Conservation (phyloP, 2,888 invertebrate species). For the Steinernema hermaphroditum region DNA sequence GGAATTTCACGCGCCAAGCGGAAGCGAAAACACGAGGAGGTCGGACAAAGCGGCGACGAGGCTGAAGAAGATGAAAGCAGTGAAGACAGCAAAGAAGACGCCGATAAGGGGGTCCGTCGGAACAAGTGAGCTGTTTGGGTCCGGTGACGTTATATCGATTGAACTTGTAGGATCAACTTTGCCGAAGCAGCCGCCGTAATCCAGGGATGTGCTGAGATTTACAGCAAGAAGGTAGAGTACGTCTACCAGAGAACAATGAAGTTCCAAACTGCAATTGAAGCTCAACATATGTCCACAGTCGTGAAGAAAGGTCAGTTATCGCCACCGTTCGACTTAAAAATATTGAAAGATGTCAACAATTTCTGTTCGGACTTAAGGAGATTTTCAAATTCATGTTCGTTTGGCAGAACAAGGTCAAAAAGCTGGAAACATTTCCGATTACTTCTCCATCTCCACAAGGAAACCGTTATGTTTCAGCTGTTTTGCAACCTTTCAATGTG, state of each 20-base stretch:
- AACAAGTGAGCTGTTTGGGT: neutral
- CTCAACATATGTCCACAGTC: neutral
- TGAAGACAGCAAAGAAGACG: neutral
- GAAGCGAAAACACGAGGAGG: neutral
- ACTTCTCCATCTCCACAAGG: no score
- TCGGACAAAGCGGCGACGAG: neutral
- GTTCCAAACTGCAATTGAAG: neutral
- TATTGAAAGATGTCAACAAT: no score
- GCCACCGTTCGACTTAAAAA: no score
- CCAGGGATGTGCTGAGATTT: constrained; percentile 17
- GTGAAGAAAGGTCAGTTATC: constrained; percentile 3
- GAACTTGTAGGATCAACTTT: neutral
- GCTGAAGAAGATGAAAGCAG: neutral
- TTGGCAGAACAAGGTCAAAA: no score
- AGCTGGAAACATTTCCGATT: no score
- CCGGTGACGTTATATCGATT: neutral
- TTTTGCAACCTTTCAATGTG: no score
- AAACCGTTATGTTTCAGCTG: no score
- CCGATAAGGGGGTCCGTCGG: neutral
- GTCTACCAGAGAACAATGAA: constrained; percentile 16
- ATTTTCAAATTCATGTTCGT: no score
- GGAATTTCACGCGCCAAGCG: neutral
- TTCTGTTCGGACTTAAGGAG: neutral
- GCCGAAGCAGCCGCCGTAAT: constrained; percentile 20
- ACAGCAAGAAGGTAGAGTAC: constrained; percentile 21